A percentile compares a stretch with the other conserved stretches of the same genome.
These are phyloP conservation scores for Teleogryllus oceanicus DNA, from an alignment of 2,888 invertebrate species.

Conservation along the genomic window DNA sequence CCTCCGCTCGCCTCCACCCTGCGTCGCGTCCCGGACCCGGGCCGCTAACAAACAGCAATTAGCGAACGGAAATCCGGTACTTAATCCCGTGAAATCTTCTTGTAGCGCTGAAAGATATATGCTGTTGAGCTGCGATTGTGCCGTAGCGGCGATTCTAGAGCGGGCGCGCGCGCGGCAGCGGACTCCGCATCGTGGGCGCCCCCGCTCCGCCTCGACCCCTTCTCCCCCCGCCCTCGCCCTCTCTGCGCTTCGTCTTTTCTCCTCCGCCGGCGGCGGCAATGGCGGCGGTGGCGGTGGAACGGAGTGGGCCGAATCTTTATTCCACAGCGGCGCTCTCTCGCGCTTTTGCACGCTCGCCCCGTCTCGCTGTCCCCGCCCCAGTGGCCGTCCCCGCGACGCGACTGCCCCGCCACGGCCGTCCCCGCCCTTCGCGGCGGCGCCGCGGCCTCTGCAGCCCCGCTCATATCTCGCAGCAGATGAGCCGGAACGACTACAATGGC, in stretches of 20 bases:
- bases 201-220: too few species aligned
- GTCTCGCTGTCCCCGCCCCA: neutral
- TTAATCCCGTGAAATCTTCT: conserved; percentile 18
- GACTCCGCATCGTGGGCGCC: too few species aligned
- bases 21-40: neutral
- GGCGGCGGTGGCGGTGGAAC: too few species aligned
- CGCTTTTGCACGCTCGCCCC: neutral
- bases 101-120: conserved; percentile 18
- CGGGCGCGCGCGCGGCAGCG: neutral
- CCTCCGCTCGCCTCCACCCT: too few species aligned
- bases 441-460: neutral
- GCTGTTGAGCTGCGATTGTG: conserved; percentile 7
- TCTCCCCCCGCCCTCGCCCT: neutral
- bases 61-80: conserved; percentile 18
- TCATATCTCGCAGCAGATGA: conserved; percentile 18
- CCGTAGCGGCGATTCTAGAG: neutral
- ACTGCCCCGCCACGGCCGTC: neutral
- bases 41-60: conserved; percentile 18
- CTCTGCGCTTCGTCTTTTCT: neutral
- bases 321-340: neutral
- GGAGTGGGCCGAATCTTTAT: neutral
- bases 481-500: conserved; percentile 18
- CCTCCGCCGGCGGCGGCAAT: neutral
- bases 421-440: neutral
- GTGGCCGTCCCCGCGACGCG: neutral